Evolutionary conservation across 2,113 vertebrate species (phyloP).

Genomic region (Rhinoderma darwinii): DNA sequence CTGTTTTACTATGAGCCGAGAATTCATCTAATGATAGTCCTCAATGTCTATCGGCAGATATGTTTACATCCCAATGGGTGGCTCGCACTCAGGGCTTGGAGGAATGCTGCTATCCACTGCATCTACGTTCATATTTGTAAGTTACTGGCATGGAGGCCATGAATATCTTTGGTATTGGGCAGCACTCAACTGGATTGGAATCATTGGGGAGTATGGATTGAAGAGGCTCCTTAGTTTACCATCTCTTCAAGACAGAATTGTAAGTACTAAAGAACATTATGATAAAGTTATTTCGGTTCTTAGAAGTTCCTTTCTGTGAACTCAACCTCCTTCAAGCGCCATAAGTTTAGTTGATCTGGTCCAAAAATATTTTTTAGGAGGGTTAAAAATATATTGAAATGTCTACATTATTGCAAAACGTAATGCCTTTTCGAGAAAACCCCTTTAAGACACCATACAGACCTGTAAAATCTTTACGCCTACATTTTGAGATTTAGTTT

Average conservation of each 20-base stretch:
- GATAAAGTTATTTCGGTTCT: neutral
- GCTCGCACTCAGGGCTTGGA: slow-evolving; percentile 79
- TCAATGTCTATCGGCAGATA: slow-evolving; percentile 77
- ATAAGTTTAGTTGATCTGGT: no score
- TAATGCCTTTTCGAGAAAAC: no score
- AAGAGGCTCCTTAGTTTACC: slow-evolving; percentile 75
- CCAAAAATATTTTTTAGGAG: no score
- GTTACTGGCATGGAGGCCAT: slow-evolving; percentile 92
- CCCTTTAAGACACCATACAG: no score
- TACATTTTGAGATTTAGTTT: no score
- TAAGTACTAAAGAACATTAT: slow-evolving; percentile 74
- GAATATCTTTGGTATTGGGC: slow-evolving; percentile 93
- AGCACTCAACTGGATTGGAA: slow-evolving; percentile 88
- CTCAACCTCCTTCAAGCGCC: no score
- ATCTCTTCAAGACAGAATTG: slow-evolving; percentile 72
- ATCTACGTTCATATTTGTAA: slow-evolving; percentile 89
- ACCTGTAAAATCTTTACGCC: no score
- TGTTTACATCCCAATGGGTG: slow-evolving; percentile 91
- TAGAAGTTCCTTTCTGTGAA: no score
- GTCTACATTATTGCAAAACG: no score
- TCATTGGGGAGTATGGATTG: slow-evolving; percentile 80
- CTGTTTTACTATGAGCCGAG: neutral
- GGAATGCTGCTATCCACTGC: slow-evolving; percentile 83
- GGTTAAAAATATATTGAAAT: no score
- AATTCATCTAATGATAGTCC: neutral